phyloP scores from a whole-genome alignment of 2,888 invertebrate species.

The Fissipunctia ypsillon region DNA sequence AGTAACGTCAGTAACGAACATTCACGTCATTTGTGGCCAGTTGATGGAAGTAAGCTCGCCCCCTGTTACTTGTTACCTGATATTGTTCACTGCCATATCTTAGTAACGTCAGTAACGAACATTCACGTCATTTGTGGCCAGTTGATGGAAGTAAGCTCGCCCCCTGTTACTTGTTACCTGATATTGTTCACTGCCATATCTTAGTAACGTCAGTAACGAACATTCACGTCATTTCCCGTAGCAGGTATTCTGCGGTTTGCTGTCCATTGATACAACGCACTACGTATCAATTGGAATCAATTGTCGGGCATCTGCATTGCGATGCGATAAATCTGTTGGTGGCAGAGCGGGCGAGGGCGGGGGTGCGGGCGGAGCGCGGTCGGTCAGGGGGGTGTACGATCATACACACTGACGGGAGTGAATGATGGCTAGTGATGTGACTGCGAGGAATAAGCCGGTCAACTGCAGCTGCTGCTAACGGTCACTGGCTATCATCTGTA shows the following conservation, averaged over 20 bases:
- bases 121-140: too few species aligned
- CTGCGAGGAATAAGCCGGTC: slow-evolving; percentile 1
- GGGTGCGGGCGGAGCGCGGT: neutral
- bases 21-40: too few species aligned
- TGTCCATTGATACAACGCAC: slow-evolving; percentile 23
- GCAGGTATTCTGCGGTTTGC: slow-evolving; percentile 16
- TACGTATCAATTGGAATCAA: slow-evolving; percentile 72
- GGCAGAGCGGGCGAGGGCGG: slow-evolving; percentile 20
- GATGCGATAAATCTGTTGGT: slow-evolving; percentile 72
- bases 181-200: neutral
- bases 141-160: too few species aligned
- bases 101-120: too few species aligned
- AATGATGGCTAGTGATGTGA: slow-evolving; percentile 28
- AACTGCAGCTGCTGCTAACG: slow-evolving; percentile 8
- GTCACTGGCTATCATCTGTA: neutral
- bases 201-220: too few species aligned
- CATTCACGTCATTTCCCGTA: neutral
- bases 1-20: too few species aligned
- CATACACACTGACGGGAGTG: slow-evolving; percentile 34
- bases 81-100: too few species aligned
- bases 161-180: too few species aligned
- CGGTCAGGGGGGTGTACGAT: neutral
- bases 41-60: too few species aligned
- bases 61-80: too few species aligned
- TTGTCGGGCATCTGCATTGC: slow-evolving; percentile 74